Base-by-base conservation (phyloP, 2,888 invertebrate species). In the Phortica magna region DNA sequence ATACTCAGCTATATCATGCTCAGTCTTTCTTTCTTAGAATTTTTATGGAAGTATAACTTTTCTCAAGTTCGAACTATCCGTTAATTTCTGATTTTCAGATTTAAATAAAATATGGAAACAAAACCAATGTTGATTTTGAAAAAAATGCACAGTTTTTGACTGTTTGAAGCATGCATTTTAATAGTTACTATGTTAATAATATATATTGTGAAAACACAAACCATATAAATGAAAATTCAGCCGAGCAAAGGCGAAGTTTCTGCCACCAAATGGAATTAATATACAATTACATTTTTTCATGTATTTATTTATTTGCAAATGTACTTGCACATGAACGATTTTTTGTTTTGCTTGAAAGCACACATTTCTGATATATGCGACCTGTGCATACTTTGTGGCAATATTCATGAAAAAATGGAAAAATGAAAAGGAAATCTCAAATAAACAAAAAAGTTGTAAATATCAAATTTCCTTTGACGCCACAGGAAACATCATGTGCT, bases 401-500 rank as follows among this genome's bases (percentile, higher is more conserved):
- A 65, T 41, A 65, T 17, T 5, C 39, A 68, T 68, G 19, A 68
- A 43, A 39, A 68, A 9, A 48, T 14, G 3, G 2, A 12, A 48
- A 9, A 48, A 48, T 48, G 48, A 14, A 9, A 48, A 2, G 14
- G 9, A 48, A 12, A 14, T 9, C 48, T 12, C 48, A 48, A 12
- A 12, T 14, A 48, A 12, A 14, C 48, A 9, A 48, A 48, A 68
- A 55, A 64, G 55, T 75, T 67, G 68, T 41, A 22, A 61, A 31
- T 64, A 71, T 74, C 71, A 67, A 76, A 77, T 81, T 75, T 76
- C 75, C 19, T 67, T 59, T 74, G 57, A 43, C 31, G 42, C n/a
- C 42, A 67, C 53, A 70, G 75, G 61, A 59, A 72, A 71, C 19
- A 12, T 57, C 64, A 19, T 53, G n/a, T 14, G 48, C 42, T 71